A percentile compares a stretch with the other conserved stretches of the same genome.
These are phyloP conservation scores for Centropyge bicolor DNA, from an alignment of 2,797 vertebrate genomes.

Conservation along the genomic window DNA sequence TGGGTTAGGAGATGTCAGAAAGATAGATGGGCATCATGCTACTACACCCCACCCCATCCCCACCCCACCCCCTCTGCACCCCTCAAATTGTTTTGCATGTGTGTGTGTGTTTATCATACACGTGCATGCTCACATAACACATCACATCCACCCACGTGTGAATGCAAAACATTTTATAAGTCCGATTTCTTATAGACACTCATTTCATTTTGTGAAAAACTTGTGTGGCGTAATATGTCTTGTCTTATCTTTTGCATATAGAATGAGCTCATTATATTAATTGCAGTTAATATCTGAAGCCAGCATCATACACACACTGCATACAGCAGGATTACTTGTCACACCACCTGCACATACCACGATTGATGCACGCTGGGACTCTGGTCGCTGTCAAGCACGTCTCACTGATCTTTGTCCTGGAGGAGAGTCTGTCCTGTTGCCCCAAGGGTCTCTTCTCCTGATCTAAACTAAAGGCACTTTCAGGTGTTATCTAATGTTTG, in stretches of 20 bases:
- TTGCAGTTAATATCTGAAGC: constrained; percentile 7
- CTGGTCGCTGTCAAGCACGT: constrained; percentile 38
- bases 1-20: constrained; percentile 90
- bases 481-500: constrained; percentile 31
- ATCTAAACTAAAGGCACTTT: constrained; percentile 37
- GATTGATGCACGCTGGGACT: constrained; percentile 60
- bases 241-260: constrained; percentile 4
- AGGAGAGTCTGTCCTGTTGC: constrained; percentile 33
- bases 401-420: constrained; percentile 49
- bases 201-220: not conserved
- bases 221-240: not conserved
- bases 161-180: constrained; percentile 33
- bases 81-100: constrained; percentile 84
- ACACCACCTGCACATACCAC: not conserved
- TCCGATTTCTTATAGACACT: constrained; percentile 22
- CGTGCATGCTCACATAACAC: constrained; percentile 41
- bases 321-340: constrained; percentile 15
- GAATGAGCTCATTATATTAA: constrained; percentile 3
- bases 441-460: constrained; percentile 39
- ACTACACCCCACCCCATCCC: constrained; percentile 73
- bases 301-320: not conserved
- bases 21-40: constrained; percentile 88
- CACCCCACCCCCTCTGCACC: constrained; percentile 48
- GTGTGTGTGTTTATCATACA: constrained; percentile 71
- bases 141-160: constrained; percentile 47